Evolutionary conservation across 2,113 vertebrate species (phyloP), one percentile per base, ranked within the genome.

Genomic region (Siniperca knerii): DNA sequence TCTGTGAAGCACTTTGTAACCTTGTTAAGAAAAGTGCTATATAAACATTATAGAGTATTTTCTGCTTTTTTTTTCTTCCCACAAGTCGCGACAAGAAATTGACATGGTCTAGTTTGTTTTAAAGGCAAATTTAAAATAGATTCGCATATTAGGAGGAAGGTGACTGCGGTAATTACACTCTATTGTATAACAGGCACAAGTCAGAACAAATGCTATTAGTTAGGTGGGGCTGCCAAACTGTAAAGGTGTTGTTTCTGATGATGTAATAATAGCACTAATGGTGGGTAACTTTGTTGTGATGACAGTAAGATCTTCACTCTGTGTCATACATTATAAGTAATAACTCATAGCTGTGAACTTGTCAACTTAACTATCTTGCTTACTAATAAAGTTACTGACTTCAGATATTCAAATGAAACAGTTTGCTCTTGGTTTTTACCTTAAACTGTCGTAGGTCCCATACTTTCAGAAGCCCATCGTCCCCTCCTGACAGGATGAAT

Each of bases 381-480:
- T 61, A 0, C 15, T 35, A 8, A 62, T 15, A 9, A 15, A 42
- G 1, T 44, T 40, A 1, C 2, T 37, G 20, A 25, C 42, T 23
- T 29, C 3, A 35, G 13, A 75, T 33, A 9, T 50, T 21, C 2
- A 37, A 40, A 52, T 15, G 6, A 20, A 25, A 70, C 2, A 6
- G 2, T 21, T 62, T 4, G 4, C 62, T n/a, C 8, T 60, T 16
- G 13, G 25, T 40, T 44, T 73, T 79, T 87, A 98, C 97, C 97
- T 96, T 95, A 89, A 98, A 98, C 80, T 97, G 97, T 23, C 97
- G 94, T 80, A 98, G 94, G 86, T 98, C 97, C 97, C 97, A 98
- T 12, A 98, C 94, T 91, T 96, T 97, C 60, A 98, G 94, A 61
- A 96, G 75, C 0, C 97, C 97, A 0, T 98, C 97, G 0, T 98